These are phyloP conservation scores for Poecilia picta DNA, from an alignment of 2,797 vertebrate genomes.

Conservation along the genomic window DNA sequence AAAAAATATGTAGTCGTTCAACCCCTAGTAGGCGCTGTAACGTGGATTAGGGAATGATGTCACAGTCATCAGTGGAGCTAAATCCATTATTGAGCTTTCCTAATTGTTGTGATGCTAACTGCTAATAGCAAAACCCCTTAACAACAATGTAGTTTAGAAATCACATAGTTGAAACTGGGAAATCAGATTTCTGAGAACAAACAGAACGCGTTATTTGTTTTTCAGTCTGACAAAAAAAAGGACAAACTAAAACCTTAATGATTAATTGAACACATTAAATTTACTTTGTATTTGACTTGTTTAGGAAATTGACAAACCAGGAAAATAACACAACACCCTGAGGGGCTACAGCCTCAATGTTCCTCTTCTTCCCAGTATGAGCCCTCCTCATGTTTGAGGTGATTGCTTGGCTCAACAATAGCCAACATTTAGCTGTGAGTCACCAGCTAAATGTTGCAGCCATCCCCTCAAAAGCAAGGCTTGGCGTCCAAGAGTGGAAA, in stretches of 20 bases:
- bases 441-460: conserved; percentile 8
- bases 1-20: too few species aligned
- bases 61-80: not conserved
- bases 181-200: not conserved
- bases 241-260: conserved; percentile 27
- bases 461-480: conserved; percentile 8
- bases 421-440: not conserved
- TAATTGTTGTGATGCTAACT: not conserved
- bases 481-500: not conserved
- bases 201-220: not conserved
- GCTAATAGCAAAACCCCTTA: not conserved
- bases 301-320: conserved; percentile 20
- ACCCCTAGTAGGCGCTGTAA: not conserved
- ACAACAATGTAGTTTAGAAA: not conserved
- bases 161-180: not conserved
- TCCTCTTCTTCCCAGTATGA: conserved; percentile 18
- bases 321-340: conserved; percentile 25
- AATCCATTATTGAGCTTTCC: not conserved
- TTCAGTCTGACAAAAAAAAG: conserved; percentile 11
- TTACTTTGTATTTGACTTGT: not conserved
- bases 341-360: conserved; percentile 42
- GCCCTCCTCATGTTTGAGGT: conserved; percentile 22
- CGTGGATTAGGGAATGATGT: not conserved
- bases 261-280: conserved; percentile 8
- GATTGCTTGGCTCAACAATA: conserved; percentile 44